Evolutionary conservation across 2,113 vertebrate genomes (phyloP).

Genomic region (Alligator mississippiensis): DNA sequence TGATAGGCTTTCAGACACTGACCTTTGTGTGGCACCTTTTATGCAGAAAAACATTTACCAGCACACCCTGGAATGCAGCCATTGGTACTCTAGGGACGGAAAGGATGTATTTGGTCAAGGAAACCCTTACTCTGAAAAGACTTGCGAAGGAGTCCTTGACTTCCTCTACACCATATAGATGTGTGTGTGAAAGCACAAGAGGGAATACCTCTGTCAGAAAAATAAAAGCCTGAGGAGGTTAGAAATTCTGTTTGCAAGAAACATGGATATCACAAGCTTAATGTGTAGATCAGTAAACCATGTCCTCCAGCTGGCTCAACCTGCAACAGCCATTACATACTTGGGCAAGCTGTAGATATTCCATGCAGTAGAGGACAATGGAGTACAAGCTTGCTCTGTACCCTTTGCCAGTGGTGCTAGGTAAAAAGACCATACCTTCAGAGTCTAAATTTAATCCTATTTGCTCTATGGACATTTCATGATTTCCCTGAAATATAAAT

Average conservation of each 20-base stretch:
- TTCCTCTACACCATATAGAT: not conserved
- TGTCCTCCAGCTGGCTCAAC: not conserved
- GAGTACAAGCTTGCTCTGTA: not conserved
- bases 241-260: not conserved
- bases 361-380: slow-evolving; percentile 56
- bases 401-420: rapidly evolving
- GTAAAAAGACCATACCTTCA: not conserved
- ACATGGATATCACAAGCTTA: rapidly evolving
- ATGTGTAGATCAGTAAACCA: not conserved
- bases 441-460: not conserved
- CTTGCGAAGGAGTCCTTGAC: not conserved
- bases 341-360: not conserved
- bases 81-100: not conserved
- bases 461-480: not conserved
- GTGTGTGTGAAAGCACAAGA: not conserved
- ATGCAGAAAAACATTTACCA: rapidly evolving
- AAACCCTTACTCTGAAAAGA: not conserved
- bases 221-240: not conserved
- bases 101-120: rapidly evolving
- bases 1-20: not conserved
- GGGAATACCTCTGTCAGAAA: rapidly evolving
- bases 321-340: rapidly evolving
- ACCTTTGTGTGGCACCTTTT: not conserved
- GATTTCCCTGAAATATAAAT: not conserved
- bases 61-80: not conserved